Percentiles rank a stretch among this genome's conserved stretches.
Conservation (phyloP, 2,888 invertebrate genomes). For the Chloroclysta siterata region DNA sequence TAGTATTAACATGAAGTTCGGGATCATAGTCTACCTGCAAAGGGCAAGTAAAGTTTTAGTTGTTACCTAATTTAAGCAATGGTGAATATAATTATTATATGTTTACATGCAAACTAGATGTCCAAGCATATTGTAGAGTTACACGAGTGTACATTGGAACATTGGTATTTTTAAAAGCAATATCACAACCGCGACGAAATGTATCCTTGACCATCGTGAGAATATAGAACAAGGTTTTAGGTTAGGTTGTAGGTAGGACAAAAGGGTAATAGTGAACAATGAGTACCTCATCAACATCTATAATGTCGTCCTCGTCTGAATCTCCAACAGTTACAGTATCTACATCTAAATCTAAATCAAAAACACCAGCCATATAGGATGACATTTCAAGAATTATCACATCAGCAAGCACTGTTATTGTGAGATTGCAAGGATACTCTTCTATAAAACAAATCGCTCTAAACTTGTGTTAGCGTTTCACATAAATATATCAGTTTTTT, state of each 20-base stretch:
- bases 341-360: slow-evolving; percentile 94
- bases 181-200: slow-evolving; percentile 47
- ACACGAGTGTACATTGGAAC: background rate
- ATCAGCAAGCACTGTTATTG: slow-evolving; percentile 71
- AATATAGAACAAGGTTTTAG: slow-evolving; percentile 87
- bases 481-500: background rate
- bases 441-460: slow-evolving; percentile 1
- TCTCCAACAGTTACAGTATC: slow-evolving; percentile 87
- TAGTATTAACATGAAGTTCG: slow-evolving; percentile 90
- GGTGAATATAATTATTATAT: background rate
- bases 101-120: background rate
- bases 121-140: background rate
- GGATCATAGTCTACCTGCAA: slow-evolving; percentile 92
- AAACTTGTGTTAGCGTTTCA: background rate
- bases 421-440: slow-evolving; percentile 23
- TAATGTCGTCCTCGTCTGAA: slow-evolving; percentile 95
- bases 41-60: slow-evolving; percentile 34
- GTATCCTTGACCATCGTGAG: slow-evolving; percentile 62
- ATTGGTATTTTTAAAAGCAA: slow-evolving; percentile 19
- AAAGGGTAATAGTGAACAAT: slow-evolving; percentile 28
- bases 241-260: slow-evolving; percentile 55
- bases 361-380: slow-evolving; percentile 93
- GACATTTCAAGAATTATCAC: slow-evolving; percentile 83
- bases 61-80: slow-evolving; percentile 4
- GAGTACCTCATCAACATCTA: slow-evolving; percentile 94